Base-by-base conservation (phyloP, 2,113 vertebrate genomes). In the Delphinus delphis region DNA sequence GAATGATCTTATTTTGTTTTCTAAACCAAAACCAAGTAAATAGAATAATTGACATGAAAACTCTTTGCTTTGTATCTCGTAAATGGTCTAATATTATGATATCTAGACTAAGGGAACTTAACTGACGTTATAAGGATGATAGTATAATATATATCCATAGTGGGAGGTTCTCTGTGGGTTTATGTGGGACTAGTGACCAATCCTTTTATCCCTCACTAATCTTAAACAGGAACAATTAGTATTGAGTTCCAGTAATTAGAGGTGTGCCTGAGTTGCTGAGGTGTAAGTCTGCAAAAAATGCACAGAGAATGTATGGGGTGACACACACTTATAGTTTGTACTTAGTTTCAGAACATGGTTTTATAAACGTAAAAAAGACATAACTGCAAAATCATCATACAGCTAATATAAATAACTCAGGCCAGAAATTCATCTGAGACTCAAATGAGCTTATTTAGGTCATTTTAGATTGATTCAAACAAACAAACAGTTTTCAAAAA, bases 201-300 rank as follows among this genome's bases (percentile, higher is more conserved):
- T 93, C 33, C 14, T 70, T 93, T 74, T 14, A 71, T 83, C 38
- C 82, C 60, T 90, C 26, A 31, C 63, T 82, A 89, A 96, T 93
- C 33, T 80, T 90, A 95, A 79, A 50, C 38, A 93, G 83, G 86
- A 93, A 84, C 85, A 91, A 28, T 90, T 88, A 90, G 44, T 96
- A 36, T 18, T 92, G 90, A 81, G 60, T 96, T 93, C 50, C 53
- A 81, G 92, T 73, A 92, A 77, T 23, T 89, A 84, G 92, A 97
- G 79, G 38, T 96, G 38, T 71, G 68, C 77, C 92, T 65, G 31
- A 87, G 20, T 26, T 95, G 38, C 68, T 92, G 79, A 83, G 82
- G 76, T 60, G 13, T 31, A 89, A 84, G 87, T 90, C 96, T 58
- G 38, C 12, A 90, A 95, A 68, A 71, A 86, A 80, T 38, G n/a